phyloP scores from a whole-genome alignment of 1,140 invertebrate genomes.

The Pomacea maculata region DNA sequence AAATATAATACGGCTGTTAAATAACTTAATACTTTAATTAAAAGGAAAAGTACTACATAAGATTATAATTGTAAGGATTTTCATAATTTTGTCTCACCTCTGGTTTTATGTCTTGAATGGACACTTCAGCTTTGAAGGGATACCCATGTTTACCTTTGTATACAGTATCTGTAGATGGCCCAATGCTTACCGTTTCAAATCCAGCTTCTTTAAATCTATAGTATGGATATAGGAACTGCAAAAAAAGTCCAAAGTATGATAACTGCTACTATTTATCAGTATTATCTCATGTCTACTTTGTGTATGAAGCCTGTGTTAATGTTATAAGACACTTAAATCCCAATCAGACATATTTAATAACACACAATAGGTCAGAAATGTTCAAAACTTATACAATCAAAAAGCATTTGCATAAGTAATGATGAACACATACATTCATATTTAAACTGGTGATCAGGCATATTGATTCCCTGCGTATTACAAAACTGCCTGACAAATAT shows the following conservation, averaged over 20 bases:
- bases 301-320: not conserved
- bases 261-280: not conserved
- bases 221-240: slow-evolving; percentile 53
- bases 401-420: too few relatives aligned
- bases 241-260: not conserved
- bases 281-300: not conserved
- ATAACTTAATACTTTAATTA: too few relatives aligned
- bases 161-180: slow-evolving; percentile 49
- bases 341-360: too few relatives aligned
- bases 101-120: slow-evolving; percentile 47
- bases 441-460: too few relatives aligned
- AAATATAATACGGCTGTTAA: too few relatives aligned
- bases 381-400: too few relatives aligned
- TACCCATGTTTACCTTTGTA: slow-evolving; percentile 57
- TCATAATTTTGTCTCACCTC: slow-evolving; percentile 26
- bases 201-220: slow-evolving; percentile 55
- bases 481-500: too few relatives aligned
- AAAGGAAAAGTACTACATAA: not conserved
- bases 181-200: slow-evolving; percentile 49
- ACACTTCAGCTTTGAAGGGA: slow-evolving; percentile 48
- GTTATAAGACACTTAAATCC: not conserved
- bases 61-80: not conserved
- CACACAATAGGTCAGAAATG: too few relatives aligned
- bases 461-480: too few relatives aligned
- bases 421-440: too few relatives aligned